Evolutionary conservation across 2,797 vertebrate species (phyloP), one percentile per base, ranked within the genome.

Genomic region (Anguilla marmorata): DNA sequence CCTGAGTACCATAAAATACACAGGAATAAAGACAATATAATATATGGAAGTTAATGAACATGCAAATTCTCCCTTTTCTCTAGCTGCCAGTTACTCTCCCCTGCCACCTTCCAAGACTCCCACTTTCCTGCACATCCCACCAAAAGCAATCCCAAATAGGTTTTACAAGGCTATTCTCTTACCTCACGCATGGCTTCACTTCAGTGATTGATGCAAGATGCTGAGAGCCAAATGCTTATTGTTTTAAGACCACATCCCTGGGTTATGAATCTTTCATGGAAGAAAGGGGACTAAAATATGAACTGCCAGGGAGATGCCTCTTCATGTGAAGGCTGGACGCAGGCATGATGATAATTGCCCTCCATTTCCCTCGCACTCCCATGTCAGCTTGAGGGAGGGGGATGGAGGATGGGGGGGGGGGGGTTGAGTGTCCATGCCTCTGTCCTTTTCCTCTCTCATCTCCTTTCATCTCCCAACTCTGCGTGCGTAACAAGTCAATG

Each of bases 251-350:
- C 93, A 92, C 93, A 94, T 95, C 94, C 92, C 91, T 92, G 93
- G 90, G 93, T 93, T 94, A 94, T 95, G 94, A 95, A 95, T 95
- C 94, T 95, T 95, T 95, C 92, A 95, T 95, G 92, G 66, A 86
- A 56, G 69, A 89, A 89, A 52, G 88, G 86, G 90, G 91, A 91
- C 90, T 93, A 93, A 93, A 86, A 93, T 93, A 93, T 92, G 93
- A 93, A 93, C 90, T 88, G 91, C 88, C 87, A 14, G 87, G 56
- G 89, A 86, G 88, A 93, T 91, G 90, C 88, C 89, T 91, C 89
- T 87, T 87, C 60, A 66, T 60, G 89, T 88, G 89, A 85, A 90
- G 86, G 76, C 60, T 63, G 90, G 92, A 92, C 88, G 90, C 89
- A 89, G 87, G 89, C 90, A 91, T 91, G 92, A 91, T 91, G 92